Evolutionary conservation across 2,113 vertebrate species (phyloP).

Genomic region (Perccottus glenii): DNA sequence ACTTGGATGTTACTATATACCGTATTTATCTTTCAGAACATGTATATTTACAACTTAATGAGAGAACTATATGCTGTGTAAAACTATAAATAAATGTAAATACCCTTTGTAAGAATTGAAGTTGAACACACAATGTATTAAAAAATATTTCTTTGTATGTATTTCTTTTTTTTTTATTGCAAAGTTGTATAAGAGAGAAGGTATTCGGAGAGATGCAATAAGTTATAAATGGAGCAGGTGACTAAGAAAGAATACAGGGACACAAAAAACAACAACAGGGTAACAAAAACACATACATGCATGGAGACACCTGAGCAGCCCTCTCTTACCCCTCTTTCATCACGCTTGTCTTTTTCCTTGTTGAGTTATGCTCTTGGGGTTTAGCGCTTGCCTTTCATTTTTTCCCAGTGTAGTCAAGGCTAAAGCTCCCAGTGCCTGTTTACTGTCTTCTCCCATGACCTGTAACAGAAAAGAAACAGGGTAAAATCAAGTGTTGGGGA

Average conservation of each 20-base stretch:
- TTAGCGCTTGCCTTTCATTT: constrained; percentile 16
- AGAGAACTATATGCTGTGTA: too few species aligned
- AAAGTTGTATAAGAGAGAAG: too few species aligned
- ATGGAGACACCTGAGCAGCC: constrained; percentile 15
- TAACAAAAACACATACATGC: constrained; percentile 20
- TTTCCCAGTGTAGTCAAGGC: constrained; percentile 8
- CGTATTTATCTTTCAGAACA: not conserved
- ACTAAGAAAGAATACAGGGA: constrained; percentile 41
- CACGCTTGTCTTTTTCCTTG: constrained; percentile 18
- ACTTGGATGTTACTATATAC: not conserved
- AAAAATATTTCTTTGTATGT: too few species aligned
- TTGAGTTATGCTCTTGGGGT: constrained; percentile 16
- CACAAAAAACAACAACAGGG: constrained; percentile 20
- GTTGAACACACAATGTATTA: not conserved
- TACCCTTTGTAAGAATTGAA: too few species aligned
- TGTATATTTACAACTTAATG: too few species aligned
- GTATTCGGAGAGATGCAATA: constrained; percentile 3
- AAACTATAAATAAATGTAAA: too few species aligned
- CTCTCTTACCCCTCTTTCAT: constrained; percentile 58
- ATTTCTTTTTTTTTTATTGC: too few species aligned
- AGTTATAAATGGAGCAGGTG: constrained; percentile 33
- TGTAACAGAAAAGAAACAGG: constrained; percentile 31
- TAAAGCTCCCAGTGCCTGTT: constrained; percentile 12
- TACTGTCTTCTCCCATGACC: constrained; percentile 34
- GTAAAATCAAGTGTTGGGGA: constrained; percentile 29